A percentile compares a stretch with the other conserved stretches of the same genome.
phyloP scores from a whole-genome alignment of 2,113 vertebrate genomes.

The human region GRCh38 chr6:32983001-32983500 shows the following conservation, averaged over 20 bases:
- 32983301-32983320: neutral
- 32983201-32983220: neutral
- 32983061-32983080: neutral
- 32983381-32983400: neutral
- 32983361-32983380: neutral
- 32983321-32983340: neutral
- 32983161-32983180: neutral
- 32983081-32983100: neutral
- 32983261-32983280: neutral
- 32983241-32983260: neutral
- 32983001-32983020: neutral
- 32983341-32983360: neutral
- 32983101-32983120: neutral
- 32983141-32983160: too few relatives aligned
- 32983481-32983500: too few relatives aligned
- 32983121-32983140: neutral
- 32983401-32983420: neutral
- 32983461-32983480: neutral
- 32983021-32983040: neutral
- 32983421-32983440: neutral
- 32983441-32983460: neutral
- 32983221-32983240: too few relatives aligned
- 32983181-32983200: neutral
- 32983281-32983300: neutral
- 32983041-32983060: neutral